A percentile compares a stretch with the other conserved stretches of the same genome.
These are phyloP conservation scores for Malurus elegans DNA, from an alignment of 2,113 vertebrate genomes.

Conservation along the genomic window DNA sequence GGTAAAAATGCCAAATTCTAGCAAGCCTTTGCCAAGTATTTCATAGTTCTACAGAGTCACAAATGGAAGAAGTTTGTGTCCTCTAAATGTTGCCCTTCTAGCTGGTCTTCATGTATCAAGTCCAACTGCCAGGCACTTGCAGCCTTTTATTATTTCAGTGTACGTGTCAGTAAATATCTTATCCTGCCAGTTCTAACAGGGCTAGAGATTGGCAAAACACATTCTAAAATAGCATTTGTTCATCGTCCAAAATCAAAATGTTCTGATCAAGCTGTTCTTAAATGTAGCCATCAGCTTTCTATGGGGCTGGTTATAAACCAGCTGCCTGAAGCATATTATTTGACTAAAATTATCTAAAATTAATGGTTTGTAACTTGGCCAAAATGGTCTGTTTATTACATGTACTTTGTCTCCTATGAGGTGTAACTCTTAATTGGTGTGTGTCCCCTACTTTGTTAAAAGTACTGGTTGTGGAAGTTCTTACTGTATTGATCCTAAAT, in stretches of 20 bases:
- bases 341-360: not conserved
- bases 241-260: not conserved
- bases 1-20: not conserved
- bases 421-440: not conserved
- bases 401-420: not conserved
- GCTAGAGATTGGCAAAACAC: conserved; percentile 12
- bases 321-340: not conserved
- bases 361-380: not conserved
- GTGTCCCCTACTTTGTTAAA: not conserved
- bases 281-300: not conserved
- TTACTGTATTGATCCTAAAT: not conserved
- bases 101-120: not conserved
- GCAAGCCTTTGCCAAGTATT: not conserved
- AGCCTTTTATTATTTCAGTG: conserved; percentile 16
- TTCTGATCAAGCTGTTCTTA: not conserved
- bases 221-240: conserved; percentile 1
- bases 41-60: not conserved
- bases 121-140: conserved; percentile 21
- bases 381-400: not conserved
- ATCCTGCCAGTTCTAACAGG: conserved; percentile 11
- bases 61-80: not conserved
- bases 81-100: not conserved
- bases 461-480: not conserved
- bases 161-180: conserved; percentile 29
- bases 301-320: not conserved